Percentiles rank a stretch among this genome's conserved stretches.
Evolutionary conservation across 2,888 invertebrate genomes (phyloP).

Genomic region (Ennomos fuscantarius): DNA sequence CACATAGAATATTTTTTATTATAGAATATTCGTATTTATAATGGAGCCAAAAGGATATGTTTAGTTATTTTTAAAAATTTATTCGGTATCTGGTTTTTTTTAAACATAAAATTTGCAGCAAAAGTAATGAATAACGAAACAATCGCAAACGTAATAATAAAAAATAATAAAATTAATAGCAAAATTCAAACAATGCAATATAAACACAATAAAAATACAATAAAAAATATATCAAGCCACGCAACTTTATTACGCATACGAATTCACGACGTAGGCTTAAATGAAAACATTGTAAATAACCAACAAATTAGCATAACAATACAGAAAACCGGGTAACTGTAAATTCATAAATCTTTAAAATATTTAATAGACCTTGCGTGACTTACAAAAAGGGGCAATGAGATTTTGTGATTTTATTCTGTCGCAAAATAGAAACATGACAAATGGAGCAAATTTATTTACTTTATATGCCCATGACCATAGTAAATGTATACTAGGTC

Average conservation of each 20-base stretch:
- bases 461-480: neutral
- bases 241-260: neutral
- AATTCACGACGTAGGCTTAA: slow-evolving; percentile 4
- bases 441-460: neutral
- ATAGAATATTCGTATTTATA: too few species aligned
- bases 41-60: too few species aligned
- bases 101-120: too few species aligned
- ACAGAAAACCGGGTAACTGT: slow-evolving; percentile 60
- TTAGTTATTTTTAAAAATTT: too few species aligned
- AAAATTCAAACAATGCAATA: too few species aligned
- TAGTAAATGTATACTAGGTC: too few species aligned
- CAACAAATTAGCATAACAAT: slow-evolving; percentile 49
- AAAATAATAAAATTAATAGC: too few species aligned
- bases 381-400: slow-evolving; percentile 40
- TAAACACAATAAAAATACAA: too few species aligned
- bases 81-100: too few species aligned
- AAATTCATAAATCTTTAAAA: slow-evolving; percentile 69
- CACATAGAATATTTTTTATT: too few species aligned
- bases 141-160: too few species aligned
- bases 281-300: slow-evolving; percentile 25
- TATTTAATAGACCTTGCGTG: slow-evolving; percentile 52
- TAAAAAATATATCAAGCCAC: neutral
- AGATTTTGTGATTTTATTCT: slow-evolving; percentile 5
- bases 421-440: slow-evolving; percentile 11
- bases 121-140: too few species aligned